Evolutionary conservation across 2,888 invertebrate genomes (phyloP).

Genomic region (Margaritifera margaritifera): DNA sequence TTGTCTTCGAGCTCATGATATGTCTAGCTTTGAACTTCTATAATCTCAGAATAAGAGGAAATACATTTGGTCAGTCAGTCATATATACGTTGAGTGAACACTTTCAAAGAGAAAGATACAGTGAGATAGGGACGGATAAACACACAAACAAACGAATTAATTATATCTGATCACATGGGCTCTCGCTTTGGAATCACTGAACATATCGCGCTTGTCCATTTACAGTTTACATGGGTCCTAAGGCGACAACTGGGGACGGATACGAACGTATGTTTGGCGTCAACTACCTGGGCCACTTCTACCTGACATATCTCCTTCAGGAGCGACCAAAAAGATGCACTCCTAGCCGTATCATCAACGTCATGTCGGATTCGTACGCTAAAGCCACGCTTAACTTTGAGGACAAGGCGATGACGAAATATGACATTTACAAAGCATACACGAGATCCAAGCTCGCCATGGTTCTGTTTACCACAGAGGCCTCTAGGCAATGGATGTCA

Average conservation of each 20-base stretch:
- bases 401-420: constrained; percentile 56
- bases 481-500: constrained; percentile 47
- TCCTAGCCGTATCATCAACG: constrained; percentile 64
- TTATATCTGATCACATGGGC: no score
- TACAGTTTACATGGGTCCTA: constrained; percentile 66
- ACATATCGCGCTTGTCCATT: neutral
- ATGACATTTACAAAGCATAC: constrained; percentile 59
- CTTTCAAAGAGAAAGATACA: no score
- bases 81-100: no score
- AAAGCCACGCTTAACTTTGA: constrained; percentile 57
- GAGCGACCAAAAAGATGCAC: constrained; percentile 54
- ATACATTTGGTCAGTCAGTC: no score
- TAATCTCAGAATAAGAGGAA: no score
- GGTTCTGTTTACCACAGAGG: constrained; percentile 55
- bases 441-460: constrained; percentile 59
- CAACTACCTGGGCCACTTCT: constrained; percentile 67
- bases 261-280: constrained; percentile 61
- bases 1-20: no score
- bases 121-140: no score
- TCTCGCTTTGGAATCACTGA: no score
- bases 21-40: no score
- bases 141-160: no score
- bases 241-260: constrained; percentile 57
- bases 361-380: constrained; percentile 60
- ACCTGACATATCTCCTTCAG: constrained; percentile 59